Evolutionary conservation across 2,797 vertebrate species (phyloP).

Genomic region (Cossypha niveicapilla): DNA sequence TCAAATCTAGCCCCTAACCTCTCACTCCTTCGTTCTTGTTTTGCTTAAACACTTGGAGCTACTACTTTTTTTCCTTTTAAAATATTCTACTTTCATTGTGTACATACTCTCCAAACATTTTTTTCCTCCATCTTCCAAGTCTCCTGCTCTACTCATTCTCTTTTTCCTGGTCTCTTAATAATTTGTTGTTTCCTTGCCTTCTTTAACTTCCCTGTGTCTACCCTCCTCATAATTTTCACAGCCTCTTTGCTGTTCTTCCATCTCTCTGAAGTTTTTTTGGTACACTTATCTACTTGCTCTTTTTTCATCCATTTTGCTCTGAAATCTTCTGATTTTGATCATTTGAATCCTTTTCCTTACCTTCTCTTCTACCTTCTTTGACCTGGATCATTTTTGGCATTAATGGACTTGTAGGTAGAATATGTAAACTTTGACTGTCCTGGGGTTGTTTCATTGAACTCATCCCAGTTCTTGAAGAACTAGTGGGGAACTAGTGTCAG

Average conservation of each 20-base stretch:
- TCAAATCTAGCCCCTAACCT: not conserved
- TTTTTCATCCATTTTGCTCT: not conserved
- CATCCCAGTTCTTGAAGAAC: not conserved
- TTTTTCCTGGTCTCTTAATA: not conserved
- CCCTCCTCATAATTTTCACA: not conserved
- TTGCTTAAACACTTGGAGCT: not conserved
- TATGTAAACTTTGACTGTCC: not conserved
- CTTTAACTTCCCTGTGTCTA: not conserved
- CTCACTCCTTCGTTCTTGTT: not conserved
- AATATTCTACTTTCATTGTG: not conserved
- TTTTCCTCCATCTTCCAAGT: not conserved
- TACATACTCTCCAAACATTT: not conserved
- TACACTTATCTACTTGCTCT: not conserved
- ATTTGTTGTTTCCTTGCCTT: not conserved
- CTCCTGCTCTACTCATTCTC: not conserved
- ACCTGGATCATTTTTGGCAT: not conserved
- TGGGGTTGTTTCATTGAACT: not conserved
- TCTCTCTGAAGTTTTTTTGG: not conserved
- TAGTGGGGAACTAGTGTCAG: not conserved
- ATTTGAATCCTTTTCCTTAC: not conserved
- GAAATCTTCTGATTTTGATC: not conserved
- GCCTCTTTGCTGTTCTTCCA: not conserved
- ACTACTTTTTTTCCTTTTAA: not conserved
- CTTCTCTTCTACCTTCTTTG: not conserved
- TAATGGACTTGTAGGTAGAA: not conserved